phyloP scores from a whole-genome alignment of 2,888 invertebrate genomes.

The Eupeodes latifasciatus region DNA sequence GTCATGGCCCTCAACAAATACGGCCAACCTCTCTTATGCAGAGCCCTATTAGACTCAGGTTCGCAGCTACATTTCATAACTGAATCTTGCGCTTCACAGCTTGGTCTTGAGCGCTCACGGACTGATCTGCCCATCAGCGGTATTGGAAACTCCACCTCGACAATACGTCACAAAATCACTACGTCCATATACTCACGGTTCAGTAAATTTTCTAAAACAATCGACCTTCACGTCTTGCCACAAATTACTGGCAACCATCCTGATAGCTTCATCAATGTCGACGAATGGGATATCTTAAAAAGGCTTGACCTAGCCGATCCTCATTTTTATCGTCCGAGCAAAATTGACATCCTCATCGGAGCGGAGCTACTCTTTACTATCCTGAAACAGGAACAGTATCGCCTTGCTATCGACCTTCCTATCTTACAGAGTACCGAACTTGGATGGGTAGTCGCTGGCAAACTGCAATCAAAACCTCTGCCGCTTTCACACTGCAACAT shows the following conservation, averaged over 20 bases:
- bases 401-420: background rate
- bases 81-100: constrained; percentile 11
- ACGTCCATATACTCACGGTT: background rate
- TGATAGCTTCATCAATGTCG: constrained; percentile 6
- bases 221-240: background rate
- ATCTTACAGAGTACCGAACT: background rate
- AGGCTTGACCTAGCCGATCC: background rate
- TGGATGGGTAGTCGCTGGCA: constrained; percentile 16
- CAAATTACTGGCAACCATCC: constrained; percentile 5
- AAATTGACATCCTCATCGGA: no score
- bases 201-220: constrained; percentile 7
- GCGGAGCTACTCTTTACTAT: background rate
- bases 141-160: constrained; percentile 9
- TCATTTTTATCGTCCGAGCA: background rate
- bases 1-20: constrained; percentile 6
- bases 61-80: constrained; percentile 20
- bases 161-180: constrained; percentile 13
- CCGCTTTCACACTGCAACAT: background rate
- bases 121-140: constrained; percentile 18
- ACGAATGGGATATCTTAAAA: constrained; percentile 2
- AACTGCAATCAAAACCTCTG: background rate
- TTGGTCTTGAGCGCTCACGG: constrained; percentile 4
- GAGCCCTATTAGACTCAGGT: constrained; percentile 12
- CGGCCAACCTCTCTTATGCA: constrained; percentile 17
- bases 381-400: background rate